Percentiles rank a stretch among this genome's conserved stretches.
Conservation (phyloP, 2,888 invertebrate species). For the Drosophila diplacantha region DNA sequence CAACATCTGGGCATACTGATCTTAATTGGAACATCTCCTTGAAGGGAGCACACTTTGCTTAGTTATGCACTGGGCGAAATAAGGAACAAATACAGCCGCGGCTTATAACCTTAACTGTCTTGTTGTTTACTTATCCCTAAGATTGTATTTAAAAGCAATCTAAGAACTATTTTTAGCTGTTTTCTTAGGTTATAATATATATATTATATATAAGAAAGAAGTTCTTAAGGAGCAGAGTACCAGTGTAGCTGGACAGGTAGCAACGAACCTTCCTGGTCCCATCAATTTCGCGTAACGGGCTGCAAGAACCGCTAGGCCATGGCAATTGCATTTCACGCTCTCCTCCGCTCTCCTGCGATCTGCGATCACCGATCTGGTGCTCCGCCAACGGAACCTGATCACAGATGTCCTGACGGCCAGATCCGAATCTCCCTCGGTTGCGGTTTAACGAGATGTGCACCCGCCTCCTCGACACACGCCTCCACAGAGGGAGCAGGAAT, state of each 20-base stretch:
- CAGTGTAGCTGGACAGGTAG: constrained; percentile 33
- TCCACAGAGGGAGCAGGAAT: constrained; percentile 29
- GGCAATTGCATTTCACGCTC: constrained; percentile 64
- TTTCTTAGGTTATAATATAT: background rate
- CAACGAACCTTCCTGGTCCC: constrained; percentile 34
- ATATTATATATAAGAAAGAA: background rate
- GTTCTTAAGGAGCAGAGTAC: background rate
- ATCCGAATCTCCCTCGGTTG: constrained; percentile 67
- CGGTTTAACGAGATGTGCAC: constrained; percentile 73
- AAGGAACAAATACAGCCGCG: background rate
- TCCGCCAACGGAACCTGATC: constrained; percentile 54
- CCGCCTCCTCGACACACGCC: constrained; percentile 68
- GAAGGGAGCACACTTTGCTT: constrained; percentile 21
- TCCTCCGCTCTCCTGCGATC: constrained; percentile 18
- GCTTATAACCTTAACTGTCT: no score
- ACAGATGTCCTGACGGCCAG: constrained; percentile 69
- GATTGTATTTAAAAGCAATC: no score
- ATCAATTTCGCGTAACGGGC: constrained; percentile 66
- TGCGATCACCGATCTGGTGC: constrained; percentile 6
- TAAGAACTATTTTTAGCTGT: no score
- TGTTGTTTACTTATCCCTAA: no score
- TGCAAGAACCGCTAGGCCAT: constrained; percentile 54
- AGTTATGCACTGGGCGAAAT: constrained; percentile 12
- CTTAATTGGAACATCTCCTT: constrained; percentile 67
- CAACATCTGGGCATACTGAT: constrained; percentile 61